These are phyloP conservation scores for Arenicola marina DNA, from an alignment of 2,888 invertebrate species.

Conservation along the genomic window DNA sequence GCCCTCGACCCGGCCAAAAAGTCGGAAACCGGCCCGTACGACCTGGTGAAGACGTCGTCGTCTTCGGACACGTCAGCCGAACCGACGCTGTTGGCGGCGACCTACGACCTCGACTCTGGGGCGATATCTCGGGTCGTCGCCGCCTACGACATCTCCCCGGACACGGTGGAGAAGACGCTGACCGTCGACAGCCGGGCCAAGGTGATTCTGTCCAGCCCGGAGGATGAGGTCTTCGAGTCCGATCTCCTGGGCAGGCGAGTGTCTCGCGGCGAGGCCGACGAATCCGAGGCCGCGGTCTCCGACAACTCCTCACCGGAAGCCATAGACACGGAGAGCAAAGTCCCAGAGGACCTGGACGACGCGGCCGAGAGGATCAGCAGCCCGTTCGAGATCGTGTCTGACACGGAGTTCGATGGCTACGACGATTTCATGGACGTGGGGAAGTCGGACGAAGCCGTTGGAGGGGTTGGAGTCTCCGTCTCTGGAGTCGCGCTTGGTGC, in stretches of 20 bases:
- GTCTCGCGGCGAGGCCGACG: not conserved
- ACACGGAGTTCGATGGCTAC: conserved; percentile 37
- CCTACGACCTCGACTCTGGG: conserved; percentile 71
- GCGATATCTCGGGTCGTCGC: conserved; percentile 62
- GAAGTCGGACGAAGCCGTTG: not conserved
- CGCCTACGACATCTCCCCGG: conserved; percentile 57
- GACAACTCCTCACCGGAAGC: conserved; percentile 24
- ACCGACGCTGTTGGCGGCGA: conserved; percentile 84
- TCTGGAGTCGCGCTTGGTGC: not conserved
- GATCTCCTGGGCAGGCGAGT: conserved; percentile 37
- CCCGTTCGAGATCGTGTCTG: conserved; percentile 56
- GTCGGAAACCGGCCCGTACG: conserved; percentile 8
- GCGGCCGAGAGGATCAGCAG: conserved; percentile 24
- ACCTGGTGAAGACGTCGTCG: conserved; percentile 46
- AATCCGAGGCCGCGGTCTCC: conserved; percentile 38
- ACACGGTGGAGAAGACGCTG: conserved; percentile 54
- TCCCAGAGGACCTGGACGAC: not conserved
- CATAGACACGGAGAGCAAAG: not conserved
- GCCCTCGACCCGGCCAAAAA: conserved; percentile 13
- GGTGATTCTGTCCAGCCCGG: conserved; percentile 58
- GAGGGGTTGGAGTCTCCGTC: not conserved
- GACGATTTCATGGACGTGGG: not conserved
- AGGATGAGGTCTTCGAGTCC: conserved; percentile 62
- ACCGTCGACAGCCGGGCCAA: conserved; percentile 66
- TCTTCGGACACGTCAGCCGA: conserved; percentile 85